phyloP scores from a whole-genome alignment of 2,888 invertebrate genomes.

The Patella caerulea region DNA sequence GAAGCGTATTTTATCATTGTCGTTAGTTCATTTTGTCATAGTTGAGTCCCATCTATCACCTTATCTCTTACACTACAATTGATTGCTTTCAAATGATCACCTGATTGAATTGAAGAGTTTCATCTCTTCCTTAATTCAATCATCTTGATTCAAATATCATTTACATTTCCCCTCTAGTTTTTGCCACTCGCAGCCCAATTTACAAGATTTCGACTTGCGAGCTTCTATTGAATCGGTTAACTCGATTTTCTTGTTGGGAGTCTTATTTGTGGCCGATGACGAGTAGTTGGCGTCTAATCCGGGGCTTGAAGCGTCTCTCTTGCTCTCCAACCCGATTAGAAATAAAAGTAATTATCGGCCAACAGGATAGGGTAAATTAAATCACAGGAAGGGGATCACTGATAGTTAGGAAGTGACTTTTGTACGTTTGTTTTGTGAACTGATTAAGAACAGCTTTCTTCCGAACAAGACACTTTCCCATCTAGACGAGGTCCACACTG shows the following conservation, averaged over 20 bases:
- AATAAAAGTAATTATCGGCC: slow-evolving; percentile 27
- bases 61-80: slow-evolving; percentile 36
- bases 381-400: slow-evolving; percentile 24
- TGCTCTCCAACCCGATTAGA: slow-evolving; percentile 22
- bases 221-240: slow-evolving; percentile 20
- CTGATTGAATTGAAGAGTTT: slow-evolving; percentile 38
- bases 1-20: not conserved
- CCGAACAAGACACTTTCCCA: not conserved
- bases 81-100: slow-evolving; percentile 45
- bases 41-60: slow-evolving; percentile 10
- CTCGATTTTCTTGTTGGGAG: slow-evolving; percentile 24
- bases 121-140: slow-evolving; percentile 27
- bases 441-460: slow-evolving; percentile 25
- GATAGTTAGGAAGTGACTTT: slow-evolving; percentile 43
- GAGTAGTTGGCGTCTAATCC: slow-evolving; percentile 19
- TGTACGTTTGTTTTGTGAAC: slow-evolving; percentile 40
- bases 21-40: slow-evolving; percentile 2
- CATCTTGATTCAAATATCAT: slow-evolving; percentile 30
- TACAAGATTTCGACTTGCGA: not conserved
- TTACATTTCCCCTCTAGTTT: slow-evolving; percentile 27
- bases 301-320: slow-evolving; percentile 19
- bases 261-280: slow-evolving; percentile 16
- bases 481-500: too few relatives aligned
- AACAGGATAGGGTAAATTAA: slow-evolving; percentile 26
- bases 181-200: not conserved